Evolutionary conservation across 1,140 invertebrate genomes (phyloP).

Genomic region (Spodoptera litura): DNA sequence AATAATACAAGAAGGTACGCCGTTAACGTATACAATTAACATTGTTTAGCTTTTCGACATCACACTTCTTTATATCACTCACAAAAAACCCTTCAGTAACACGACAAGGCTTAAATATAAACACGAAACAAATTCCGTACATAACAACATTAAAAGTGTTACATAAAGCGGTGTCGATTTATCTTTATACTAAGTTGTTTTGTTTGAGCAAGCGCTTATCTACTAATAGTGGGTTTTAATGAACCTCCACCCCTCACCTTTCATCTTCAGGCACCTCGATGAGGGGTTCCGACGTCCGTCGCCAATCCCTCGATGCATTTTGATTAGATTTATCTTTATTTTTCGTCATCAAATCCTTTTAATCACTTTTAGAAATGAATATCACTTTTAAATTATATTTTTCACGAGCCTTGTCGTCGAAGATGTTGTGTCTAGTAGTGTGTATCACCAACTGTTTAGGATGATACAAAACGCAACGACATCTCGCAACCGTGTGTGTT

Average conservation of each 20-base stretch:
- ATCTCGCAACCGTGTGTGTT: slow-evolving; percentile 60
- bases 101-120: slow-evolving; percentile 11
- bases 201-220: slow-evolving; percentile 69
- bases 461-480: slow-evolving; percentile 46
- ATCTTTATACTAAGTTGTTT: slow-evolving; percentile 67
- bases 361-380: slow-evolving; percentile 20
- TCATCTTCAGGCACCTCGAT: slow-evolving; percentile 80
- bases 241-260: slow-evolving; percentile 77
- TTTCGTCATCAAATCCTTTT: slow-evolving; percentile 65
- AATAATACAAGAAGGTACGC: too few relatives aligned
- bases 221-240: slow-evolving; percentile 76
- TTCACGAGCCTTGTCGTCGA: slow-evolving; percentile 8
- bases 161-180: slow-evolving; percentile 56
- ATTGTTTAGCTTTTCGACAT: too few relatives aligned
- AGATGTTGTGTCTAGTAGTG: slow-evolving; percentile 61
- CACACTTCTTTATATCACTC: neutral
- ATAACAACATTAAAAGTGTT: slow-evolving; percentile 38
- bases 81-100: slow-evolving; percentile 26
- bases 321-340: slow-evolving; percentile 81
- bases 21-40: too few relatives aligned
- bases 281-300: slow-evolving; percentile 74
- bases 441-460: slow-evolving; percentile 61
- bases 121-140: slow-evolving; percentile 13
- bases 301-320: slow-evolving; percentile 69
- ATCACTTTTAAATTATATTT: slow-evolving; percentile 10